phyloP scores from a whole-genome alignment of 2,888 invertebrate genomes.

The Heliconius sara region DNA sequence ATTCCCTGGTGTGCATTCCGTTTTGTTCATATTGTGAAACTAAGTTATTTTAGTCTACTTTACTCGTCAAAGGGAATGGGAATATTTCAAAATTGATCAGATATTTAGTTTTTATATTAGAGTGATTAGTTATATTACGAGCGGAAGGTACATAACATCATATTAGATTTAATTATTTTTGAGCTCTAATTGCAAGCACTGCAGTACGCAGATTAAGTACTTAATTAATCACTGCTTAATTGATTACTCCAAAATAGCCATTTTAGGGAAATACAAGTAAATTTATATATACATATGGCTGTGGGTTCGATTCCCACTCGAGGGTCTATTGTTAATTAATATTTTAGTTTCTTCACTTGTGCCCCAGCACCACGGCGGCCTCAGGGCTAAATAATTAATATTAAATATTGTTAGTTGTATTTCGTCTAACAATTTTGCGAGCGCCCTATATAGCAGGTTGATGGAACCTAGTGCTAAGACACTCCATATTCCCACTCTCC shows the following conservation, averaged over 20 bases:
- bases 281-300: neutral
- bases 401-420: too few species aligned
- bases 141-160: slow-evolving; percentile 3
- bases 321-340: too few species aligned
- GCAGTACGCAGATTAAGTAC: too few species aligned
- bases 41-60: neutral
- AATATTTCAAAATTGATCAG: neutral
- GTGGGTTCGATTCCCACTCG: too few species aligned
- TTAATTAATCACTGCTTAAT: slow-evolving; percentile 13
- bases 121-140: neutral
- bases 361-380: too few species aligned
- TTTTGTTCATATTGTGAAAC: slow-evolving; percentile 35
- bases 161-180: slow-evolving; percentile 13
- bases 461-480: too few species aligned
- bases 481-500: too few species aligned
- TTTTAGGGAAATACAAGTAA: neutral
- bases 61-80: slow-evolving; percentile 11
- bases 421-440: too few species aligned
- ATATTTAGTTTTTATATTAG: slow-evolving; percentile 6
- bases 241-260: neutral
- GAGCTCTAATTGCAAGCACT: slow-evolving; percentile 8
- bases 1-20: neutral
- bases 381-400: too few species aligned
- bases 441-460: too few species aligned
- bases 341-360: too few species aligned